A percentile compares a stretch with the other conserved stretches of the same genome.
These are phyloP conservation scores for Diadophis punctatus DNA, from an alignment of 2,113 vertebrate species.

Conservation along the genomic window DNA sequence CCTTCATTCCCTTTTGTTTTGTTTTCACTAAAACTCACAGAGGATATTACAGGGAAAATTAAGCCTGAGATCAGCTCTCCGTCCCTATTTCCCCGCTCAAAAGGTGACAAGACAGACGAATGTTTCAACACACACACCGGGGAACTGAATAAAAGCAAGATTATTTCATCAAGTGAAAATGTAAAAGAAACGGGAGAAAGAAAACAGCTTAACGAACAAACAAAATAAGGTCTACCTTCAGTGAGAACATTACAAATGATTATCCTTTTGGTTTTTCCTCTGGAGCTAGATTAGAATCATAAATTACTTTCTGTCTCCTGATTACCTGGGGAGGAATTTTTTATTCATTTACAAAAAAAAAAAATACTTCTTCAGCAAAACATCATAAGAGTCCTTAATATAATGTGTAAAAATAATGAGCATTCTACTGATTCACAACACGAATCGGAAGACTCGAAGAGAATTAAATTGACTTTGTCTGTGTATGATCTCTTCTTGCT, in stretches of 20 bases:
- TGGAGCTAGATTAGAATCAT: background rate
- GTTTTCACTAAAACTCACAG: background rate
- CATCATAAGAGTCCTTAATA: constrained; percentile 11
- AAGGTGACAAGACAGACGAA: background rate
- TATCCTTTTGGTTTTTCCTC: background rate
- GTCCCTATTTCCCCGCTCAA: background rate
- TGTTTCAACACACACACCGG: background rate
- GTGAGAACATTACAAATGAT: constrained; percentile 9
- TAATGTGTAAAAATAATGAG: constrained; percentile 11
- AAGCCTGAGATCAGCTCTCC: background rate
- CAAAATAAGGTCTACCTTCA: constrained; percentile 1
- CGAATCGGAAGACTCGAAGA: background rate
- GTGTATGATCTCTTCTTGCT: background rate
- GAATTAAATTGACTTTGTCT: background rate
- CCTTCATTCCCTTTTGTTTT: background rate
- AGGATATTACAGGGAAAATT: background rate
- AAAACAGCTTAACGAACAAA: constrained; percentile 23
- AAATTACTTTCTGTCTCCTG: constrained; percentile 4
- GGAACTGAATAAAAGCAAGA: background rate
- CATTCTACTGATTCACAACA: background rate
- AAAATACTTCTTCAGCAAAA: background rate
- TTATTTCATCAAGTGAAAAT: background rate
- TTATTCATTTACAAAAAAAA: background rate
- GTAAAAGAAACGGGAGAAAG: background rate
- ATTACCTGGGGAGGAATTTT: background rate